Conservation (phyloP, 2,113 vertebrate species). For the Aptenodytes patagonicus region DNA sequence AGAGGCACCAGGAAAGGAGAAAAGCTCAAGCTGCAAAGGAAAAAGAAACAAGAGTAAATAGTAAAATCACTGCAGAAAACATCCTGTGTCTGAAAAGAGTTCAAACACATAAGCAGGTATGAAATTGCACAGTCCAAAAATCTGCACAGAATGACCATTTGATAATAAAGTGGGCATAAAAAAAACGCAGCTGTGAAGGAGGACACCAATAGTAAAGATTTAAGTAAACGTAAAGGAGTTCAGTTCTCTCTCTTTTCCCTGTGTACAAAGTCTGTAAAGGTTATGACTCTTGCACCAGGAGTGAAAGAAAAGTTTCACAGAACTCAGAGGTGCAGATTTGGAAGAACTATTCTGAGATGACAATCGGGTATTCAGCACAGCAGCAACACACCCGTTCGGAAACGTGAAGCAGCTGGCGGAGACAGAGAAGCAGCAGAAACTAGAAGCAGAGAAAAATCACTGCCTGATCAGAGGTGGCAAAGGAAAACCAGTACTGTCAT, state of each 20-base stretch:
- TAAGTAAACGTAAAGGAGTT: not conserved
- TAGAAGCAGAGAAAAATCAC: not conserved
- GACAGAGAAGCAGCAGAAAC: not conserved
- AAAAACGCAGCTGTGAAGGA: not conserved
- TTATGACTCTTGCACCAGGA: not conserved
- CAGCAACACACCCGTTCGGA: not conserved
- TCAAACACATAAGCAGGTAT: not conserved
- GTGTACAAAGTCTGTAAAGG: not conserved
- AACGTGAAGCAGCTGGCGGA: not conserved
- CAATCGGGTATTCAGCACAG: not conserved
- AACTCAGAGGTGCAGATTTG: not conserved
- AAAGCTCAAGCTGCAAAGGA: not conserved
- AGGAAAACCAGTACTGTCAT: not conserved
- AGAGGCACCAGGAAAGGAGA: slow-evolving; percentile 21
- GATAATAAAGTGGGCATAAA: not conserved
- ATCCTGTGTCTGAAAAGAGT: not conserved
- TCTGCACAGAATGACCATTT: not conserved
- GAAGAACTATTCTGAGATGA: not conserved
- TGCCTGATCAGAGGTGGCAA: not conserved
- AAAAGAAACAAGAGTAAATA: not conserved
- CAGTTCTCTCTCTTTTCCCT: not conserved
- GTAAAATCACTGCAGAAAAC: not conserved
- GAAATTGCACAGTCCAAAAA: not conserved
- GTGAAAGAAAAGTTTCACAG: not conserved
- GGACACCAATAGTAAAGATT: not conserved